Conservation (phyloP, 2,888 invertebrate species). For the Sabatieria punctata region DNA sequence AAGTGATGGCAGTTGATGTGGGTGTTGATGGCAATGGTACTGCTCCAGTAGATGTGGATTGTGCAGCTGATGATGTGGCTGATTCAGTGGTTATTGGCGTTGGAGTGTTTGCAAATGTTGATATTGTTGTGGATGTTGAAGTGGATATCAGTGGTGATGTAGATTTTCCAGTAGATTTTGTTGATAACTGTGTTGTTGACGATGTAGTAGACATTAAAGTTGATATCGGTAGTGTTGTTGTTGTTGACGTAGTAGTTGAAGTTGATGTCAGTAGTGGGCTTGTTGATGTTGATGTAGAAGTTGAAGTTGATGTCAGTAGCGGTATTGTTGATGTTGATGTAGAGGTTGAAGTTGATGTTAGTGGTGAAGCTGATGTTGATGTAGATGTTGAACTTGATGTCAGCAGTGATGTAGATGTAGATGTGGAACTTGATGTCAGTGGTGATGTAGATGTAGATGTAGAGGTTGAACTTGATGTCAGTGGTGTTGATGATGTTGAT, state of each 20-base stretch:
- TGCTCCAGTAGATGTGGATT: too few relatives aligned
- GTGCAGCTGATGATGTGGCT: not conserved
- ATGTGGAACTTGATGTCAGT: not conserved
- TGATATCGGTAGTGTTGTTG: not conserved
- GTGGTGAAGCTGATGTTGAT: constrained; percentile 1
- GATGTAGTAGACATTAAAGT: not conserved
- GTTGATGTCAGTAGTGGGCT: not conserved
- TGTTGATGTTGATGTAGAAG: not conserved
- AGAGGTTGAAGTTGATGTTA: not conserved
- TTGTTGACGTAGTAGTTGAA: not conserved
- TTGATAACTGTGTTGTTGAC: not conserved
- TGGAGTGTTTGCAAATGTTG: not conserved
- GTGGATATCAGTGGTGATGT: constrained; percentile 1
- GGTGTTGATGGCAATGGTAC: too few relatives aligned
- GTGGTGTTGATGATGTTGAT: not conserved
- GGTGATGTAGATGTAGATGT: constrained; percentile 1
- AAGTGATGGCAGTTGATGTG: too few relatives aligned
- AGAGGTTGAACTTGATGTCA: not conserved
- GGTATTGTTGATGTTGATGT: constrained; percentile 4
- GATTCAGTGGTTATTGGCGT: not conserved
- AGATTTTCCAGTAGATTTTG: not conserved
- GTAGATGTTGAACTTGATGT: not conserved
- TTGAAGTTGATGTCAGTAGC: too few relatives aligned
- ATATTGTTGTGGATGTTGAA: not conserved
- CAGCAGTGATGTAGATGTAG: not conserved